Evolutionary conservation across 2,888 invertebrate species (phyloP).

Genomic region (Rhingia rostrata): DNA sequence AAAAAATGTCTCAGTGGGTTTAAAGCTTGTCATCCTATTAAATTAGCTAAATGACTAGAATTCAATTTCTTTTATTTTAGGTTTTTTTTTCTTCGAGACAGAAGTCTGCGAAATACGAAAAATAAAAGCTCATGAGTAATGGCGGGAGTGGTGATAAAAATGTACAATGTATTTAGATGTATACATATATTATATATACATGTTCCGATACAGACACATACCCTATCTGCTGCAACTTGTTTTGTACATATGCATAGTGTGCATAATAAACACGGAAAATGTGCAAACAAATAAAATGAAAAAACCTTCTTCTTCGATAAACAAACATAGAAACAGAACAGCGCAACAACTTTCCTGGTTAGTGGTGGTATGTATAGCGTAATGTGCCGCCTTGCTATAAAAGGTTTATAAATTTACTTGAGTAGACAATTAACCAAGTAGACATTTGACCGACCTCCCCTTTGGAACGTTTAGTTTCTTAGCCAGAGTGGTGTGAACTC

Average conservation of each 20-base stretch:
- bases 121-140: conserved; percentile 10
- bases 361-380: neutral
- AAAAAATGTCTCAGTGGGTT: neutral
- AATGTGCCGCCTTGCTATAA: conserved; percentile 6
- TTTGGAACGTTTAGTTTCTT: neutral
- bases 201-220: neutral
- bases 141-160: neutral
- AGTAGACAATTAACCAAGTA: conserved; percentile 34
- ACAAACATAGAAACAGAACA: conserved; percentile 15
- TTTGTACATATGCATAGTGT: conserved; percentile 4
- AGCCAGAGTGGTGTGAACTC: conserved; percentile 20
- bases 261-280: conserved; percentile 22
- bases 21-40: neutral
- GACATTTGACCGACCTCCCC: conserved; percentile 35
- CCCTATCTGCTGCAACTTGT: conserved; percentile 6
- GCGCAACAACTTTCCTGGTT: conserved; percentile 34
- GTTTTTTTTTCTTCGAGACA: neutral
- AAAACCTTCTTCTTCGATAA: conserved; percentile 13
- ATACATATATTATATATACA: neutral
- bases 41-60: neutral
- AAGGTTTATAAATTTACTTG: conserved; percentile 44
- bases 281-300: conserved; percentile 13
- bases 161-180: no score
- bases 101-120: neutral
- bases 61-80: neutral